Base-by-base conservation (phyloP, 2,113 vertebrate genomes). In the Bubo blakistoni region DNA sequence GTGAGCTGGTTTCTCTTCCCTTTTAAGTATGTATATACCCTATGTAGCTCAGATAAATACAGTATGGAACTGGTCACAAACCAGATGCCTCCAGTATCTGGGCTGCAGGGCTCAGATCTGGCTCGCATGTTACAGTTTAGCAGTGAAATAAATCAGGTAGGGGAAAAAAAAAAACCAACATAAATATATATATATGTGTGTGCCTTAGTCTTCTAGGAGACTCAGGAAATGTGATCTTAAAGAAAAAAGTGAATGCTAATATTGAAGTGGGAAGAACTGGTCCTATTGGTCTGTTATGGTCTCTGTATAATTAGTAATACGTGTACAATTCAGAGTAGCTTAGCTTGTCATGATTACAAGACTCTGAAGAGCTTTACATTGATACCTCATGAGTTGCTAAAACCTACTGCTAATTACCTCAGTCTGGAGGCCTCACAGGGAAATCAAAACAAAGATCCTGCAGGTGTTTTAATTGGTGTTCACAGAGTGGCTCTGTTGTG, bases 321-420 rank as follows among this genome's bases (percentile, higher is more conserved):
- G 2, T 7, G 6, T 66, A 24, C 42, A 70, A 9, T n/a, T 86
- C 65, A 66, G 47, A 59, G n/a, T 54, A 69, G 9, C 21, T 65
- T 47, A 76, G 25, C 9, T 79, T 71, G 54, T 51, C 42, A 22
- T 34, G 42, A 34, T 52, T 81, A 38, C 25, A 49, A 32, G n/a
- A 49, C 21, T 42, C 40, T 80, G 49, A 85, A 67, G 52, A 80
- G 81, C 40, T 94, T 91, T 94, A 16, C 20, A 7, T 9, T 46
- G 63, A 66, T 71, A 59, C n/a, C 70, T 90, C 32, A 1, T 29
- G 42, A 86, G 46, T 78, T 1, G 0, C 72, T 83, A 66, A 84
- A 86, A 74, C 59, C 72, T 93, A 32, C 72, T 88, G 71, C 42
- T 91, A 70, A 83, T 84, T 86, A 72, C 38, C 20, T 81, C 32